phyloP scores from a whole-genome alignment of 1,140 invertebrate species.

The Mylabris phalerata region DNA sequence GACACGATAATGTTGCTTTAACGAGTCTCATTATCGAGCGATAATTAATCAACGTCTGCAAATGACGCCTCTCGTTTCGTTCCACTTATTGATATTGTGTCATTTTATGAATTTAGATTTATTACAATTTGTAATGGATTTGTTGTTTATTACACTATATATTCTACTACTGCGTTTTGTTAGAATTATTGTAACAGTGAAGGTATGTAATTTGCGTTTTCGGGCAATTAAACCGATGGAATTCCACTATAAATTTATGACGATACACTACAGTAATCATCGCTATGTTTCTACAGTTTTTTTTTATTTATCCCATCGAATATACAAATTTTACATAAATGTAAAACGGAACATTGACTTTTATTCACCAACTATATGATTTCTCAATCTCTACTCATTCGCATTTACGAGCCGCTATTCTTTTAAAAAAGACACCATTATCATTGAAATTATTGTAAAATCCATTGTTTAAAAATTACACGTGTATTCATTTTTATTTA shows the following conservation, averaged over 20 bases:
- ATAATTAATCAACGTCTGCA: slow-evolving; percentile 32
- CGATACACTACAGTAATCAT: neutral
- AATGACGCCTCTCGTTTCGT: slow-evolving; percentile 25
- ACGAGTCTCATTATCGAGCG: slow-evolving; percentile 29
- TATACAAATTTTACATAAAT: too few relatives aligned
- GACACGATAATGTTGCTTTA: slow-evolving; percentile 31
- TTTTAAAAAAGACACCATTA: too few relatives aligned
- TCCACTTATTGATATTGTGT: slow-evolving; percentile 23
- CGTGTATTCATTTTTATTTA: too few relatives aligned
- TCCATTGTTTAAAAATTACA: too few relatives aligned
- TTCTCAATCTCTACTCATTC: too few relatives aligned
- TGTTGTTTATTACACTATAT: slow-evolving; percentile 5
- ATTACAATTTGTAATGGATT: slow-evolving; percentile 14
- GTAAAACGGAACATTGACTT: too few relatives aligned
- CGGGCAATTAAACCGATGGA: slow-evolving; percentile 6
- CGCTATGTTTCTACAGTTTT: too few relatives aligned
- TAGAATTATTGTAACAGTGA: neutral
- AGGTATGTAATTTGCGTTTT: neutral
- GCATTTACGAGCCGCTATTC: too few relatives aligned
- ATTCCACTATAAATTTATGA: slow-evolving; percentile 4
- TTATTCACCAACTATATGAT: too few relatives aligned
- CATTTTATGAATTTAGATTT: slow-evolving; percentile 21
- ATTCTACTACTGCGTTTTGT: neutral
- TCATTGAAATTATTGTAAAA: too few relatives aligned
- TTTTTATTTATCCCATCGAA: too few relatives aligned